Evolutionary conservation across 2,888 invertebrate genomes (phyloP).

Genomic region (Opisthograptis luteolata): DNA sequence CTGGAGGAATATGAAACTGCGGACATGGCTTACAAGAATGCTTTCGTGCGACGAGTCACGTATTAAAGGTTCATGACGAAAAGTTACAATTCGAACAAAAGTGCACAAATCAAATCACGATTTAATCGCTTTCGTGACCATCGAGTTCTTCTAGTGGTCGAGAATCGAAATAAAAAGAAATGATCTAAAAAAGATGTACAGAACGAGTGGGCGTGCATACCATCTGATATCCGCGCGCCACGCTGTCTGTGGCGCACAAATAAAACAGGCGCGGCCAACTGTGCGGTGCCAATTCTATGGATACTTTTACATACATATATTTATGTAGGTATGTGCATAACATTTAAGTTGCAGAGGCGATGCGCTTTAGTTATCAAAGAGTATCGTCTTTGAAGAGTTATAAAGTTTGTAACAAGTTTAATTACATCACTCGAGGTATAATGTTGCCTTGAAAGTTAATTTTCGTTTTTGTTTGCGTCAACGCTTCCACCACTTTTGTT

Average conservation of each 20-base stretch:
- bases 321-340: conserved; percentile 8
- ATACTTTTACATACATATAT: conserved; percentile 28
- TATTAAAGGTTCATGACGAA: conserved; percentile 41
- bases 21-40: conserved; percentile 28
- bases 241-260: conserved; percentile 64
- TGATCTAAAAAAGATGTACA: conserved; percentile 33
- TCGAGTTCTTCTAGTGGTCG: conserved; percentile 48
- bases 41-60: conserved; percentile 53
- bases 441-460: background rate
- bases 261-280: conserved; percentile 58
- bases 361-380: conserved; percentile 4
- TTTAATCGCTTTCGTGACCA: conserved; percentile 64
- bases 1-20: conserved; percentile 11
- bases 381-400: conserved; percentile 1
- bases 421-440: background rate
- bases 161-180: conserved; percentile 38
- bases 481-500: background rate
- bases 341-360: conserved; percentile 3
- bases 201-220: conserved; percentile 43
- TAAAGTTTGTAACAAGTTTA: conserved; percentile 3
- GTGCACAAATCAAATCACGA: conserved; percentile 54
- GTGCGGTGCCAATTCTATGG: conserved; percentile 45
- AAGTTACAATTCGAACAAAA: conserved; percentile 44
- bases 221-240: conserved; percentile 71
- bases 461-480: background rate